A percentile compares a stretch with the other conserved stretches of the same genome.
These are phyloP conservation scores for Amphilophus citrinellus DNA, from an alignment of 2,113 vertebrate species.

Conservation along the genomic window DNA sequence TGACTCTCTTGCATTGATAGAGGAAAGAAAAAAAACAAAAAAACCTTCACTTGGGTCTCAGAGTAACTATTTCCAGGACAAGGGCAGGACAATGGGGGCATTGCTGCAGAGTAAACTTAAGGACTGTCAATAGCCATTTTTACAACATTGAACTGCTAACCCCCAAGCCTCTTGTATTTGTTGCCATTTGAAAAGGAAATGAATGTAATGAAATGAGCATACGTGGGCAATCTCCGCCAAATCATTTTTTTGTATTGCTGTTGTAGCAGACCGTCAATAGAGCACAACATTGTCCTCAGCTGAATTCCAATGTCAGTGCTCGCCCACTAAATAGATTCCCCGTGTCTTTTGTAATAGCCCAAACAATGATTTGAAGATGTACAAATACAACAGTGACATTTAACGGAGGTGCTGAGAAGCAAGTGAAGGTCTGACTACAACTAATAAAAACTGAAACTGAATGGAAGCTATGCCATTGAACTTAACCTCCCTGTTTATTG, in stretches of 20 bases:
- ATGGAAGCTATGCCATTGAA: slow-evolving; percentile 32
- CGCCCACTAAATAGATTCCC: slow-evolving; percentile 48
- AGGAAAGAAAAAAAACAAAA: slow-evolving; percentile 1
- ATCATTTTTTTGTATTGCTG: slow-evolving; percentile 40
- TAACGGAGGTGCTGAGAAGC: slow-evolving; percentile 12
- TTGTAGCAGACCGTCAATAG: slow-evolving; percentile 29
- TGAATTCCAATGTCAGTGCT: slow-evolving; percentile 55
- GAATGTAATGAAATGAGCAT: slow-evolving; percentile 53
- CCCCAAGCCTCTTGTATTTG: slow-evolving; percentile 42
- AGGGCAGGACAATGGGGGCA: slow-evolving; percentile 29
- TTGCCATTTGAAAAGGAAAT: slow-evolving; percentile 41
- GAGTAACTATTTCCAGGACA: slow-evolving; percentile 33
- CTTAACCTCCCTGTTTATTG: slow-evolving; percentile 48
- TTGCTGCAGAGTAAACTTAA: slow-evolving; percentile 28
- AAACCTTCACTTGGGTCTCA: slow-evolving; percentile 15
- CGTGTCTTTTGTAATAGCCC: slow-evolving; percentile 40
- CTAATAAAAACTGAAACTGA: slow-evolving; percentile 42
- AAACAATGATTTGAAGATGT: slow-evolving; percentile 51
- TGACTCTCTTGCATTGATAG: slow-evolving; percentile 62
- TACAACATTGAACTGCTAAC: slow-evolving; percentile 36
- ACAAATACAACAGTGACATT: slow-evolving; percentile 61
- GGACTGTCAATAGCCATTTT: slow-evolving; percentile 44
- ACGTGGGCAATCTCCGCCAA: slow-evolving; percentile 48
- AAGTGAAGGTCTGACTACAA: slow-evolving; percentile 33
- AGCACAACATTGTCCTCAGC: slow-evolving; percentile 35